Conservation (phyloP, 2,888 invertebrate species). For the Neria commutata region DNA sequence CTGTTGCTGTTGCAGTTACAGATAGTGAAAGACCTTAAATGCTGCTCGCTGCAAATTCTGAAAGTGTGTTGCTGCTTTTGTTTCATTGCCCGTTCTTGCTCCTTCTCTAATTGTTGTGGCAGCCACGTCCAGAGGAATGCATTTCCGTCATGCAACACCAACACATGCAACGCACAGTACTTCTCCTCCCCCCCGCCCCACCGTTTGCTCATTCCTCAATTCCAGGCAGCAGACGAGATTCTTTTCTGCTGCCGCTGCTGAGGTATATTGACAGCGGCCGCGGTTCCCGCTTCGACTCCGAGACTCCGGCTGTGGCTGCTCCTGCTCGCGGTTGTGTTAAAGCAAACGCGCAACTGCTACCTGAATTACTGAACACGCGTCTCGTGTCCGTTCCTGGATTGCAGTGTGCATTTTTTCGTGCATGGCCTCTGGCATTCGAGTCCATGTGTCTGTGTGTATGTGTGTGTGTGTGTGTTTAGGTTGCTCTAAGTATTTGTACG, state of each 20-base stretch:
- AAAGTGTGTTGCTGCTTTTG: slow-evolving; percentile 18
- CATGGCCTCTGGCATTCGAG: too few species aligned
- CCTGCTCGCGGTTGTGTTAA: slow-evolving; percentile 55
- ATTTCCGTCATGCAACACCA: slow-evolving; percentile 38
- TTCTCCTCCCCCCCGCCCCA: not conserved
- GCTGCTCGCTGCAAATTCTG: slow-evolving; percentile 2
- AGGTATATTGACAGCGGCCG: not conserved
- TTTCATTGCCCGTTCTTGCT: slow-evolving; percentile 21
- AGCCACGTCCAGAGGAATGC: slow-evolving; percentile 7
- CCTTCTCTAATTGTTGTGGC: not conserved
- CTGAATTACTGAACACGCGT: slow-evolving; percentile 61
- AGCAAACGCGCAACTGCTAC: slow-evolving; percentile 59
- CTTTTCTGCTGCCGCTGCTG: not conserved
- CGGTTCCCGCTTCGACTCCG: not conserved
- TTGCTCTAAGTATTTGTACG: slow-evolving; percentile 26
- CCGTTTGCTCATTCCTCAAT: not conserved
- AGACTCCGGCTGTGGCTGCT: slow-evolving; percentile 16
- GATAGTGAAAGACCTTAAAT: not conserved
- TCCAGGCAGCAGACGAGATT: too few species aligned
- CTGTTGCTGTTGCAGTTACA: slow-evolving; percentile 1
- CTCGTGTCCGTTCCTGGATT: slow-evolving; percentile 52
- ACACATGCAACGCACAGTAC: slow-evolving; percentile 1
- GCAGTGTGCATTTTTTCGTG: slow-evolving; percentile 50
- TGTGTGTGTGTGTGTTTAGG: slow-evolving; percentile 22
- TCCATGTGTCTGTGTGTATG: too few species aligned